Evolutionary conservation across 2,797 vertebrate species (phyloP), one percentile per base, ranked within the genome.

Genomic region (Glyptemys insculpta): DNA sequence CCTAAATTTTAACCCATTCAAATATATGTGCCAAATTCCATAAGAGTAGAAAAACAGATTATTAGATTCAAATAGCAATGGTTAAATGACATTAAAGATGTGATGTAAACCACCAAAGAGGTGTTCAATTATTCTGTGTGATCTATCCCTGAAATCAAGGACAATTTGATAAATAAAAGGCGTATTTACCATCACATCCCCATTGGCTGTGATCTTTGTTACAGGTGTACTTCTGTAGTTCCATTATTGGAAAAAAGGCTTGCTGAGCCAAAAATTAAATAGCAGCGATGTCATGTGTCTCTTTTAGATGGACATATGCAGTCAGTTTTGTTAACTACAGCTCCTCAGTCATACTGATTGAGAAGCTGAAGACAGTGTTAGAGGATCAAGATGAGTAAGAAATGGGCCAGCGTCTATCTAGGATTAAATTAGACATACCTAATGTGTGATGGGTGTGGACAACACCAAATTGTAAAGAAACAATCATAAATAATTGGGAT

Each of bases 161-260:
- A 81, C 56, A 76, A 49, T 92, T 62, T 85, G 21, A 78, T 80
- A 85, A 92, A 25, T n/a, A 92, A 57, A 90, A 94, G 49, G 14
- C 27, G 41, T 34, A 37, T 80, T 81, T 86, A 93, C 57, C n/a
- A 81, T 5, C 8, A 0, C 2, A 49, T 11, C 25, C 65, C 29
- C 93, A 29, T 25, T 76, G 25, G 44, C 82, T 68, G 80, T 79
- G 62, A 81, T 88, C 49, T 68, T 83, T 4, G 5, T 86, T 82
- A 54, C 6, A 53, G 4, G 18, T 56, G 6, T 5, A 86, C 19
- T 52, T 37, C 53, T 9, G 79, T 91, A 57, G 53, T 83, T 89
- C 47, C 47, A n/a, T 23, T 91, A 81, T 31, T 65, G 8, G 82
- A 44, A 56, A 68, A 29, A 74, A 52, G 74, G 53, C 12, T 47